phyloP scores from a whole-genome alignment of 1,140 invertebrate species.

The Rhopalosiphum maidis region DNA sequence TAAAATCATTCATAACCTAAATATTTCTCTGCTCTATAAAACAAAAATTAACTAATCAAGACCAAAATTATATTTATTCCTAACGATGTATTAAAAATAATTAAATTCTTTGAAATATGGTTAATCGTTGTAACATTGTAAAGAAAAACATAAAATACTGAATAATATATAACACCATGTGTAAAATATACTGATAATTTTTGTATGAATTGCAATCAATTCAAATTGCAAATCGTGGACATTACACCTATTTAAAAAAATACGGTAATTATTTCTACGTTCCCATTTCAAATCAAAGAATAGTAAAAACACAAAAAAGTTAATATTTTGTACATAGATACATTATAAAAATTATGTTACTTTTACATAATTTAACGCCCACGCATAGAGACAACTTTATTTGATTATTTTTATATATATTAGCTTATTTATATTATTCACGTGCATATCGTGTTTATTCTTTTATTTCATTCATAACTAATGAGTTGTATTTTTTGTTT shows the following conservation, averaged over 20 bases:
- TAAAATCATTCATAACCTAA: neutral
- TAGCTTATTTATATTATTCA: neutral
- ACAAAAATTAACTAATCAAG: slow-evolving; percentile 1
- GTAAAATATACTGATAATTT: no score
- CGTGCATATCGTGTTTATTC: neutral
- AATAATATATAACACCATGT: no score
- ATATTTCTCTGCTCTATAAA: neutral
- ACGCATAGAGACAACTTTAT: neutral
- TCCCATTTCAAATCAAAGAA: no score
- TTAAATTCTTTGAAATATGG: neutral
- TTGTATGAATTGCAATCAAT: no score
- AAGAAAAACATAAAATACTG: no score
- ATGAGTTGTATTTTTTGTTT: neutral
- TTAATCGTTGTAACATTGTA: no score
- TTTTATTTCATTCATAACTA: slow-evolving; percentile 5
- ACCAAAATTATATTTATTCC: neutral
- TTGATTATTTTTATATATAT: neutral
- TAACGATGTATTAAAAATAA: neutral
- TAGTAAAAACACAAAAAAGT: no score
- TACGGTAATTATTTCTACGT: no score
- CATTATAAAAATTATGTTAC: neutral
- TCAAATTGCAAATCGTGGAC: no score
- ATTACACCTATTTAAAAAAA: no score
- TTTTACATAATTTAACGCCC: neutral
- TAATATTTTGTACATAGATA: neutral